These are phyloP conservation scores for Aldrovandia affinis DNA, from an alignment of 2,797 vertebrate species.

Conservation along the genomic window DNA sequence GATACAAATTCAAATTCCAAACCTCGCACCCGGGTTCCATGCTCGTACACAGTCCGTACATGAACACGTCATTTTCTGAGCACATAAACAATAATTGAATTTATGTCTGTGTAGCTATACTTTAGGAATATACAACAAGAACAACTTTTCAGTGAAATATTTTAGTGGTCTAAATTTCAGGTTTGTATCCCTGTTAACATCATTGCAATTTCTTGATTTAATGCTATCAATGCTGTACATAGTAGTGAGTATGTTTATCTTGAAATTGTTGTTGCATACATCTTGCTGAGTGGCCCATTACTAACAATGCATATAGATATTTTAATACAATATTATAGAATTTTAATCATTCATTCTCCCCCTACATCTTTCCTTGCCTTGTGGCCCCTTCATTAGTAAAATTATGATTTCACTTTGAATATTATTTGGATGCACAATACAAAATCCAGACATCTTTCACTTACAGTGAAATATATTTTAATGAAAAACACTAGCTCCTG, in stretches of 20 bases:
- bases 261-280: slow-evolving; percentile 23
- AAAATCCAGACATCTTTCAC: slow-evolving; percentile 94
- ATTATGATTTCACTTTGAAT: slow-evolving; percentile 87
- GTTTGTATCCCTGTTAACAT: too few relatives aligned
- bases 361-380: slow-evolving; percentile 47
- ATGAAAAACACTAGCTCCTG: slow-evolving; percentile 99
- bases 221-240: too few relatives aligned
- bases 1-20: slow-evolving; percentile 60
- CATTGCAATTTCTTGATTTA: too few relatives aligned
- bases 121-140: neutral
- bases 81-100: neutral
- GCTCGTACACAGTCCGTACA: neutral
- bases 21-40: slow-evolving; percentile 32
- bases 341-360: too few relatives aligned
- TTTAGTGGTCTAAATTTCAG: neutral
- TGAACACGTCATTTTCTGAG: slow-evolving; percentile 4
- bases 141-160: neutral
- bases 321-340: too few relatives aligned
- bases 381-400: slow-evolving; percentile 93
- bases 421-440: slow-evolving; percentile 98
- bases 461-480: slow-evolving; percentile 99
- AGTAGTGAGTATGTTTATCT: too few relatives aligned
- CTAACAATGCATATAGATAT: too few relatives aligned
- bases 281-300: slow-evolving; percentile 38
- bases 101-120: neutral